These are phyloP conservation scores for Sphaerophoria rueppellii DNA, from an alignment of 2,888 invertebrate species.

Conservation along the genomic window DNA sequence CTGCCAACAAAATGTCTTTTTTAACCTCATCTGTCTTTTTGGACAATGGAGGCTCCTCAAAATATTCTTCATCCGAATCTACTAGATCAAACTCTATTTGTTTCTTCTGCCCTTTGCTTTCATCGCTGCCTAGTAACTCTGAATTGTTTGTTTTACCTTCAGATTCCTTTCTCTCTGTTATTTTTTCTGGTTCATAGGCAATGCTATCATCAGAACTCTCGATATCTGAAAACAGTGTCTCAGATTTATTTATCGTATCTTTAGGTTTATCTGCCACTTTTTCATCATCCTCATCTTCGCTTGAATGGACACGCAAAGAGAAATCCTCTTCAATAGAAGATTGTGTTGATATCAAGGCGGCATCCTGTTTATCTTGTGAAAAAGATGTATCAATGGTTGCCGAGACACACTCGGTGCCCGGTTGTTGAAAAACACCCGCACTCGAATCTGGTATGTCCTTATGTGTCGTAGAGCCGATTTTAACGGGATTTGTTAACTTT, in stretches of 20 bases:
- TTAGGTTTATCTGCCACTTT: not conserved
- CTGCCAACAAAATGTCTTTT: not conserved
- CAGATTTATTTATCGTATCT: not conserved
- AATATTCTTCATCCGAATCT: conserved; percentile 66
- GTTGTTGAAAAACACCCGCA: not conserved
- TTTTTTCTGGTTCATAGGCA: conserved; percentile 28
- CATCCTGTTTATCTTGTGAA: conserved; percentile 31
- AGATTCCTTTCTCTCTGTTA: not conserved
- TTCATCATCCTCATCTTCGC: conserved; percentile 30
- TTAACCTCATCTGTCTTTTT: not conserved
- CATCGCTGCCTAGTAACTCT: not conserved
- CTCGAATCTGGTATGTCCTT: not conserved
- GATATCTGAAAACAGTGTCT: conserved; percentile 63
- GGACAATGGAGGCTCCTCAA: conserved; percentile 34
- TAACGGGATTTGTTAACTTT: not conserved
- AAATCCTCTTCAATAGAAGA: conserved; percentile 16
- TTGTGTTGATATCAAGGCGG: not conserved
- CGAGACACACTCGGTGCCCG: not conserved
- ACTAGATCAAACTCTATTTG: conserved; percentile 58
- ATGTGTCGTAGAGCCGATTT: not conserved
- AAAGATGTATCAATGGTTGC: not conserved
- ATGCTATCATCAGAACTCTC: conserved; percentile 64
- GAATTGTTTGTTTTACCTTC: not conserved
- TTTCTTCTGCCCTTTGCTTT: not conserved
- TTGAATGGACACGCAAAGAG: not conserved